phyloP scores from a whole-genome alignment of 1,140 invertebrate genomes.

The Phortica variegata region DNA sequence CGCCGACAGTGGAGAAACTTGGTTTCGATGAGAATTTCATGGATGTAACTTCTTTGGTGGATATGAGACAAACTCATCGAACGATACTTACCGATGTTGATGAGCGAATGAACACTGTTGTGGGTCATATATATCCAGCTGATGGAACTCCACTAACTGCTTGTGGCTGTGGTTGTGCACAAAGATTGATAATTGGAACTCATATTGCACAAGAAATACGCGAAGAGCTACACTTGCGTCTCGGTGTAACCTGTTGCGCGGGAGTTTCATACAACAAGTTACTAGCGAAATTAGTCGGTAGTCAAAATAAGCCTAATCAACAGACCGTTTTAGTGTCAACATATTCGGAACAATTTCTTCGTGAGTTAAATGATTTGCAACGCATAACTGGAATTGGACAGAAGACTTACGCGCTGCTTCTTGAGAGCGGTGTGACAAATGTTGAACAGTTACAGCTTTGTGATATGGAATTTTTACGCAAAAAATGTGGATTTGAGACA shows the following conservation, averaged over 20 bases:
- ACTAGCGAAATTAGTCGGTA: slow-evolving; percentile 74
- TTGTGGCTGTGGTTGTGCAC: slow-evolving; percentile 72
- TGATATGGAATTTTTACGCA: slow-evolving; percentile 62
- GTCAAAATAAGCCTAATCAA: slow-evolving; percentile 74
- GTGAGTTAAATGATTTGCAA: slow-evolving; percentile 62
- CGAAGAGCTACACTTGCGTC: slow-evolving; percentile 63
- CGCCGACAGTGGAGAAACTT: slow-evolving; percentile 70
- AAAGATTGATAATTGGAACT: slow-evolving; percentile 66
- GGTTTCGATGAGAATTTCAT: slow-evolving; percentile 81
- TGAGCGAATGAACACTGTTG: slow-evolving; percentile 43
- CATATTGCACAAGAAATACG: slow-evolving; percentile 72
- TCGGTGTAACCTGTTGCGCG: slow-evolving; percentile 76
- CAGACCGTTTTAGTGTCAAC: slow-evolving; percentile 77
- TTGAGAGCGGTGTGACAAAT: slow-evolving; percentile 65
- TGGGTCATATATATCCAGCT: slow-evolving; percentile 63
- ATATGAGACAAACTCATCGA: slow-evolving; percentile 53
- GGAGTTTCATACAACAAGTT: slow-evolving; percentile 83
- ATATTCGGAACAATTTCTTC: slow-evolving; percentile 65
- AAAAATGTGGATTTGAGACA: slow-evolving; percentile 67
- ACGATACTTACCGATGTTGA: slow-evolving; percentile 13
- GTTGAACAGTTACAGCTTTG: slow-evolving; percentile 68
- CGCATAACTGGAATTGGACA: slow-evolving; percentile 73
- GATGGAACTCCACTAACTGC: slow-evolving; percentile 57
- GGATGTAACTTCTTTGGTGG: slow-evolving; percentile 71
- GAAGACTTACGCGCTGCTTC: slow-evolving; percentile 65